Conservation (phyloP, 2,113 vertebrate species). For the Rhineura floridana region DNA sequence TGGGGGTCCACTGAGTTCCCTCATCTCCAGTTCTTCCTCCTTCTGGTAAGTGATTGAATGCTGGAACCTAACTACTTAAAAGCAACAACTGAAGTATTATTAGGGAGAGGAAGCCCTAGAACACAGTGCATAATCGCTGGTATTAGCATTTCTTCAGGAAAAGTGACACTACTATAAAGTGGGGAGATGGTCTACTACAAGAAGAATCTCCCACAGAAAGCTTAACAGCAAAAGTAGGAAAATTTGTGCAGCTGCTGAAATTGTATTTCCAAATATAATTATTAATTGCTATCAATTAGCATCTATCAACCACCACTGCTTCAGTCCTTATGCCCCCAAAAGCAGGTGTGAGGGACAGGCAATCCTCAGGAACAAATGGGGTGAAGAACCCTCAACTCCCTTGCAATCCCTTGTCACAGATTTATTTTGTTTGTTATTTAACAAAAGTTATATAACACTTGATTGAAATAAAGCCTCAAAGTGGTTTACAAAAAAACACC, state of each 20-base stretch:
- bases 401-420: too few relatives aligned
- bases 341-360: too few relatives aligned
- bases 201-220: not conserved
- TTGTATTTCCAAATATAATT: not conserved
- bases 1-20: not conserved
- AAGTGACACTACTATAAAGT: not conserved
- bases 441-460: too few relatives aligned
- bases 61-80: not conserved
- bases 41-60: too few relatives aligned
- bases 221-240: not conserved
- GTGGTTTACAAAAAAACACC: not conserved
- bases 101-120: not conserved
- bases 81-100: not conserved
- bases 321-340: too few relatives aligned
- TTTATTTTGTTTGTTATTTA: too few relatives aligned
- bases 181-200: not conserved
- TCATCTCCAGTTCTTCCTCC: not conserved
- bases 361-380: too few relatives aligned
- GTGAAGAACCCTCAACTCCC: too few relatives aligned
- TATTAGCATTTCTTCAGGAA: not conserved
- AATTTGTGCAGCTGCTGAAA: not conserved
- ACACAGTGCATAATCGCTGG: not conserved
- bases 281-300: not conserved
- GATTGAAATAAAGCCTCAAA: too few relatives aligned
- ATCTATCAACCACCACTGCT: not conserved